Percentiles rank a stretch among this genome's conserved stretches.
phyloP scores from a whole-genome alignment of 1,140 invertebrate genomes.

The Caenorhabditis elegans region WBcel235 BX284602.5:11743001-11743500 shows the following conservation, averaged over 20 bases:
- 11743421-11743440: slow-evolving; percentile 9
- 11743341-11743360: no score
- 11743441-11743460: no score
- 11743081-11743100: no score
- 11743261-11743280: background rate
- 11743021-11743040: slow-evolving; percentile 6
- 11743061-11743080: slow-evolving; percentile 26
- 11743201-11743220: slow-evolving; percentile 18
- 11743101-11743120: background rate
- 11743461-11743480: slow-evolving; percentile 18
- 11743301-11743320: slow-evolving; percentile 27
- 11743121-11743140: background rate
- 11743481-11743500: slow-evolving; percentile 25
- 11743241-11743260: slow-evolving; percentile 33
- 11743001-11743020: slow-evolving; percentile 27
- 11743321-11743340: slow-evolving; percentile 32
- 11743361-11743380: no score
- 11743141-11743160: slow-evolving; percentile 12
- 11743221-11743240: background rate
- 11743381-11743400: background rate
- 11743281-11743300: no score
- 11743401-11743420: background rate
- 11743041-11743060: slow-evolving; percentile 24
- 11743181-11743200: background rate
- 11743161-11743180: background rate